phyloP scores from a whole-genome alignment of 2,113 vertebrate genomes.

The Protobothrops flavoviridis region DNA sequence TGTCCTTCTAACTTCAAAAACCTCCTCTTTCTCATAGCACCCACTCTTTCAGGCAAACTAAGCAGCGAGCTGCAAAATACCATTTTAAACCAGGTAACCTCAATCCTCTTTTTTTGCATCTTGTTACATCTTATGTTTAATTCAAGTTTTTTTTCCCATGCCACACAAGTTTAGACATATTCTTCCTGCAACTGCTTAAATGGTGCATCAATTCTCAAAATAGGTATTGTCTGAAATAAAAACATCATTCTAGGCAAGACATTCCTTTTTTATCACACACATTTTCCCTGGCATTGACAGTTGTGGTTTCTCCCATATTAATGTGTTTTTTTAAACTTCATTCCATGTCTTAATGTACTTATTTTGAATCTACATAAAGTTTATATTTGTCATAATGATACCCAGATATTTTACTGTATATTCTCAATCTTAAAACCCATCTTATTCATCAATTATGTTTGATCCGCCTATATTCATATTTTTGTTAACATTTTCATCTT shows the following conservation, averaged over 20 bases:
- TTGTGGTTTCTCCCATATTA: background rate
- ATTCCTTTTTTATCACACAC: background rate
- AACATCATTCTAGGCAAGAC: background rate
- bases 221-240: background rate
- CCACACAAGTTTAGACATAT: background rate
- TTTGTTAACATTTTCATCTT: background rate
- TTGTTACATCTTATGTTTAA: background rate
- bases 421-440: background rate
- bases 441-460: background rate
- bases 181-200: background rate
- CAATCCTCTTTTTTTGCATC: background rate
- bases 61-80: background rate
- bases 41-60: background rate
- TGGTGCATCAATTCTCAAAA: background rate
- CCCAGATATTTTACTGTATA: background rate
- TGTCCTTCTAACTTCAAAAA: background rate
- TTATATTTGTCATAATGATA: background rate
- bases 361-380: background rate
- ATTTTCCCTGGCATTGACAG: background rate
- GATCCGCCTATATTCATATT: background rate
- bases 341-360: background rate
- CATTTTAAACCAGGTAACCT: background rate
- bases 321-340: background rate
- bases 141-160: background rate
- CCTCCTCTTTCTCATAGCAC: background rate